These are phyloP conservation scores for Hylaeus anthracinus DNA, from an alignment of 1,140 invertebrate species.

Conservation along the genomic window DNA sequence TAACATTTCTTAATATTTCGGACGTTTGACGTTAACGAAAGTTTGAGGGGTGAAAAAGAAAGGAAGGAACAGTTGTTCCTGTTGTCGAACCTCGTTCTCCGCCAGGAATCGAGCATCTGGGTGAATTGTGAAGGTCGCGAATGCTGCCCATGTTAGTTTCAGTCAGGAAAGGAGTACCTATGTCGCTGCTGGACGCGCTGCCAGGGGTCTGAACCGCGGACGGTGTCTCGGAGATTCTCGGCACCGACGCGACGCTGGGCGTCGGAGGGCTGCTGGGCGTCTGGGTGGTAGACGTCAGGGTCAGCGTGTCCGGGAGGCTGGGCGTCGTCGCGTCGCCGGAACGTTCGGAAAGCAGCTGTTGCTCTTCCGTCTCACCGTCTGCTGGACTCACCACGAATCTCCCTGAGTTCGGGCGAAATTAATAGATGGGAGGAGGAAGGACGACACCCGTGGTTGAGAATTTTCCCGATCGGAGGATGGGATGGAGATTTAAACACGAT, in stretches of 20 bases:
- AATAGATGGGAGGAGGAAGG: conserved; percentile 55
- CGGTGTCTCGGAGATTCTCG: conserved; percentile 76
- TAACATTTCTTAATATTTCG: too few species aligned
- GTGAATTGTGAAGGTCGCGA: conserved; percentile 70
- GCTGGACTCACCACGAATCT: conserved; percentile 80
- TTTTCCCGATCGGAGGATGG: not conserved
- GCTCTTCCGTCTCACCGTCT: conserved; percentile 74
- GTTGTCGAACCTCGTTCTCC: conserved; percentile 72
- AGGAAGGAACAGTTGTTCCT: not conserved
- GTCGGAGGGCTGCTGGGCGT: conserved; percentile 71
- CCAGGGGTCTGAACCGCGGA: conserved; percentile 82
- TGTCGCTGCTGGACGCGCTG: conserved; percentile 84
- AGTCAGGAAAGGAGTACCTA: conserved; percentile 76
- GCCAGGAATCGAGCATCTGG: conserved; percentile 77
- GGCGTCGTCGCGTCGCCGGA: conserved; percentile 53
- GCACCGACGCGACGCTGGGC: conserved; percentile 67
- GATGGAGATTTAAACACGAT: not conserved
- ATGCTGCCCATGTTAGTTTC: conserved; percentile 60
- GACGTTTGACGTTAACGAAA: not conserved
- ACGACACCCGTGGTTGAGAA: not conserved
- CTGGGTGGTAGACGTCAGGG: conserved; percentile 56
- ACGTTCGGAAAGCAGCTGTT: conserved; percentile 48
- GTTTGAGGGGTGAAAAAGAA: not conserved
- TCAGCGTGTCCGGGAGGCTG: conserved; percentile 61
- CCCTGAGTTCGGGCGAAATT: conserved; percentile 71